Conservation (phyloP, 1,140 invertebrate species). For the Penaeus chinensis region DNA sequence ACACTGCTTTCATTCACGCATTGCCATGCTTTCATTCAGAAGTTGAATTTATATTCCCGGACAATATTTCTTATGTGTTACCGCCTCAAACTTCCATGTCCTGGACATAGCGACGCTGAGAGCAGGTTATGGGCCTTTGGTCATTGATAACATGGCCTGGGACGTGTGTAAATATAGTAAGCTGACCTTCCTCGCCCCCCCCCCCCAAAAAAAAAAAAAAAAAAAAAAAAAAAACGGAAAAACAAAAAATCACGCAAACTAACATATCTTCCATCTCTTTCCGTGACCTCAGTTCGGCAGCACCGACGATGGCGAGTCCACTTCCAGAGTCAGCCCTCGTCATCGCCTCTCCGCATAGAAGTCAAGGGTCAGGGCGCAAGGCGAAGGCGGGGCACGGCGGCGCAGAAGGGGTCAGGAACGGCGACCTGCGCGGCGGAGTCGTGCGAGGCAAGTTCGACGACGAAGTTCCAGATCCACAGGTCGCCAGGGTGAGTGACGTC, state of each 20-base stretch:
- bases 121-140: background rate
- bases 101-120: constrained; percentile 21
- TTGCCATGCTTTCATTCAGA: no score
- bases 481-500: no score
- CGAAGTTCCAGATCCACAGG: background rate
- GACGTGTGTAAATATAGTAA: no score
- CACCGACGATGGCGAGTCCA: background rate
- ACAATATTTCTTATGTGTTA: no score
- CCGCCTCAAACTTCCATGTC: background rate
- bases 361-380: background rate
- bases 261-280: no score
- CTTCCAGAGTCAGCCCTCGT: background rate
- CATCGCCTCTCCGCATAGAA: background rate
- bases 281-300: no score
- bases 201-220: no score
- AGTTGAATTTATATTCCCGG: background rate
- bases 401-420: background rate
- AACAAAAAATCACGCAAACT: no score
- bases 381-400: no score
- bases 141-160: background rate
- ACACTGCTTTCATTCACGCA: no score
- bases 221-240: no score
- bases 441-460: constrained; percentile 43
- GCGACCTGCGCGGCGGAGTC: constrained; percentile 35
- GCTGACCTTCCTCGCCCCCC: no score